These are phyloP conservation scores for Synergus japonicus DNA, from an alignment of 2,888 invertebrate genomes.

Conservation along the genomic window DNA sequence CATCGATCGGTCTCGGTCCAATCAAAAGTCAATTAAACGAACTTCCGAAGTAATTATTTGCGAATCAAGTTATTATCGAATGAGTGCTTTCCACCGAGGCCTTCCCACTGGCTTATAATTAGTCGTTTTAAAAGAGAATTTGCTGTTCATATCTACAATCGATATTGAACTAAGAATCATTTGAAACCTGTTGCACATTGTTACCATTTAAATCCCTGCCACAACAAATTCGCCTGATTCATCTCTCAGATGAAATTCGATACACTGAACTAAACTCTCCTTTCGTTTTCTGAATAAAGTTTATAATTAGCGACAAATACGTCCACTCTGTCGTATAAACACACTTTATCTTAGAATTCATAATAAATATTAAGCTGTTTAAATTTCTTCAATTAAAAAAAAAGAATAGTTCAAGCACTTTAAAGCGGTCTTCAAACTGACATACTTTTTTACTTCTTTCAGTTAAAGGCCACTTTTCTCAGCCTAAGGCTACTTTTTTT, in stretches of 20 bases:
- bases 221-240: not conserved
- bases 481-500: not conserved
- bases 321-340: no score
- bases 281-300: not conserved
- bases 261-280: not conserved
- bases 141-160: conserved; percentile 28
- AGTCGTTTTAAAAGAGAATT: conserved; percentile 45
- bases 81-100: conserved; percentile 46
- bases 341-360: no score
- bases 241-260: not conserved
- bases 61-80: conserved; percentile 63
- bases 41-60: conserved; percentile 67
- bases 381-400: not conserved
- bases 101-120: conserved; percentile 35
- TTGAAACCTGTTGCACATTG: conserved; percentile 61
- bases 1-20: conserved; percentile 52
- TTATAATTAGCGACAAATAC: not conserved
- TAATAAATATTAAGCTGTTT: no score
- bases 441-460: not conserved
- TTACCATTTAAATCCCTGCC: conserved; percentile 41
- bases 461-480: not conserved
- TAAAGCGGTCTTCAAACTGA: not conserved
- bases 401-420: not conserved
- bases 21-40: conserved; percentile 68
- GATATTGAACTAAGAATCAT: conserved; percentile 46